Evolutionary conservation across 2,113 vertebrate species (phyloP).

Genomic region (Colossoma macropomum): DNA sequence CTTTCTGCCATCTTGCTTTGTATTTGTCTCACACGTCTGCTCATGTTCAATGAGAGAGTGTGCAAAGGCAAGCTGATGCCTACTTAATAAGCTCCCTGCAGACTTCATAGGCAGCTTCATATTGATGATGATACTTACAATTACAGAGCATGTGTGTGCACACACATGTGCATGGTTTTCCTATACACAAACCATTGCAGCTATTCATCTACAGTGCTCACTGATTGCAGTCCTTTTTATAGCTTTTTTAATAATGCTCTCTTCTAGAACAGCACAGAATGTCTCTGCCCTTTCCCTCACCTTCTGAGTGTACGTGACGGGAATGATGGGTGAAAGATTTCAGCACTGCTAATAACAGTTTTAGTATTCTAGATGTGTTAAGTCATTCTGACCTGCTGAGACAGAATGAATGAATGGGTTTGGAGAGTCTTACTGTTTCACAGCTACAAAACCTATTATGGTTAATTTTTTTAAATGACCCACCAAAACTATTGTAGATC

Average conservation of each 20-base stretch:
- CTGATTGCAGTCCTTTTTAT: not conserved
- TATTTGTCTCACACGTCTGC: conserved; percentile 32
- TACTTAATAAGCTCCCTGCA: conserved; percentile 31
- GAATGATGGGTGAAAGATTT: too few species aligned
- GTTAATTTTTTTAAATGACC: not conserved
- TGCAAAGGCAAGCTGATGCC: conserved; percentile 11
- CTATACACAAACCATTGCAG: not conserved
- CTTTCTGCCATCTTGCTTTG: conserved; percentile 1
- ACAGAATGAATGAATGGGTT: not conserved
- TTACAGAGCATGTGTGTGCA: not conserved
- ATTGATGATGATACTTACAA: conserved; percentile 19
- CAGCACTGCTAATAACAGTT: too few species aligned
- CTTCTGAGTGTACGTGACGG: too few species aligned
- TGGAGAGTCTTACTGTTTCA: not conserved
- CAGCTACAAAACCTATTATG: not conserved
- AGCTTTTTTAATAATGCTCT: not conserved
- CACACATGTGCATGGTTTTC: not conserved
- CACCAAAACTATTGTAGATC: not conserved
- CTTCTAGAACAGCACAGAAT: too few species aligned
- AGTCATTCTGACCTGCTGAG: not conserved
- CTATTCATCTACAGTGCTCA: not conserved
- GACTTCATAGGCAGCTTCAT: conserved; percentile 12
- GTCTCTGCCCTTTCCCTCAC: too few species aligned
- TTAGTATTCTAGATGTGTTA: not conserved
- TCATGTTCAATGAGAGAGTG: conserved; percentile 24